Conservation (phyloP, 92 coral and sea anemone species). For the Pocillopora grandis region DNA sequence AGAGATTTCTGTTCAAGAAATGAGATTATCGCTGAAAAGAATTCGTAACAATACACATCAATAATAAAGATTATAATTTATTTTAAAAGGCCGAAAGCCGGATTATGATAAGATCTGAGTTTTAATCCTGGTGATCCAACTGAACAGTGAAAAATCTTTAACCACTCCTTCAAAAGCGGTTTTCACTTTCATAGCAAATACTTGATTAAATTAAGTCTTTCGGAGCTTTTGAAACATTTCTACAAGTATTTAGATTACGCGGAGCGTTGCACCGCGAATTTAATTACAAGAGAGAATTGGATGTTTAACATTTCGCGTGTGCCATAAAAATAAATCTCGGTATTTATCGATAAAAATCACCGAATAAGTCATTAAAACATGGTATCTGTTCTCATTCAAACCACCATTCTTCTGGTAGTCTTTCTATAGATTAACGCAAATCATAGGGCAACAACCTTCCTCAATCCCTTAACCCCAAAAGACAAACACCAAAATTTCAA, state of each 20-base stretch:
- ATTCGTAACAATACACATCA: background rate
- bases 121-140: background rate
- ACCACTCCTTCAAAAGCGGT: background rate
- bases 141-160: background rate
- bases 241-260: background rate
- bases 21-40: background rate
- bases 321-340: constrained; percentile 2
- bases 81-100: background rate
- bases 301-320: background rate
- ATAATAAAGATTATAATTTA: background rate
- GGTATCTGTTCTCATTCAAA: background rate
- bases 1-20: background rate
- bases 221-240: background rate
- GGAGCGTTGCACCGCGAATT: background rate
- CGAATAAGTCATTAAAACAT: background rate
- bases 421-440: background rate
- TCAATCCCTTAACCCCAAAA: background rate
- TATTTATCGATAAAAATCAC: constrained; percentile 10
- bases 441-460: background rate
- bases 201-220: constrained; percentile 1
- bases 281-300: background rate
- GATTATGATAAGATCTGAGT: background rate
- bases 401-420: constrained; percentile 12
- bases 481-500: background rate
- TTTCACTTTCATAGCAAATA: background rate